Conservation (phyloP, 2,888 invertebrate genomes). For the Caenorhabditis sp. region DNA sequence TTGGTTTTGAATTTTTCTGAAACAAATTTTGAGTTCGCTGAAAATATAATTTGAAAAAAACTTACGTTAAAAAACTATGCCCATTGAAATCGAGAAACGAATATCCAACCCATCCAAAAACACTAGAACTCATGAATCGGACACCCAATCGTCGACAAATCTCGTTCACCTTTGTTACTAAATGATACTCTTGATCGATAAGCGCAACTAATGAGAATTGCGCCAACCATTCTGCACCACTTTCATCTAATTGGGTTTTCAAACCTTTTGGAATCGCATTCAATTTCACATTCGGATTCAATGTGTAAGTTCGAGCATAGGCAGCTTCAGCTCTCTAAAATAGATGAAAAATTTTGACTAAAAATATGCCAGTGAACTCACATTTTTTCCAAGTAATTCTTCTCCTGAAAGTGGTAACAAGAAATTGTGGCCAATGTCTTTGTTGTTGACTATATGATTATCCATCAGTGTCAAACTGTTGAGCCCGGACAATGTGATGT, state of each 20-base stretch:
- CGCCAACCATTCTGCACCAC: conserved; percentile 76
- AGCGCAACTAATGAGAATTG: conserved; percentile 86
- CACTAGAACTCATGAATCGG: conserved; percentile 88
- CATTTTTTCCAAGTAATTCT: conserved; percentile 1
- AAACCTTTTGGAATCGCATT: conserved; percentile 62
- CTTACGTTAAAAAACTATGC: conserved; percentile 79
- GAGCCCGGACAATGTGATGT: conserved; percentile 87
- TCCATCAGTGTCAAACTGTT: conserved; percentile 73
- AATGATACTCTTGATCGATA: conserved; percentile 79
- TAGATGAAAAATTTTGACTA: not conserved
- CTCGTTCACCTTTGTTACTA: conserved; percentile 46
- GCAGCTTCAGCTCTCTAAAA: conserved; percentile 84
- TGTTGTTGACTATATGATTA: conserved; percentile 16
- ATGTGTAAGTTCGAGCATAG: conserved; percentile 80
- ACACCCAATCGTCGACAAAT: conserved; percentile 56
- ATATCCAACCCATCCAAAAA: conserved; percentile 86
- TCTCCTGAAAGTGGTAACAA: not conserved
- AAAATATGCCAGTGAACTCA: not conserved
- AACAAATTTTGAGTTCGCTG: not conserved
- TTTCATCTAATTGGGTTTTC: conserved; percentile 72
- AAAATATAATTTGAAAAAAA: not conserved
- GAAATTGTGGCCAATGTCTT: conserved; percentile 6
- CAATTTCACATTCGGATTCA: conserved; percentile 93
- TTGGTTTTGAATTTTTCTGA: conserved; percentile 12
- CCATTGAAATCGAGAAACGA: conserved; percentile 85